These are phyloP conservation scores for Actinostola sp. DNA, from an alignment of 92 coral and sea anemone genomes.

Conservation along the genomic window DNA sequence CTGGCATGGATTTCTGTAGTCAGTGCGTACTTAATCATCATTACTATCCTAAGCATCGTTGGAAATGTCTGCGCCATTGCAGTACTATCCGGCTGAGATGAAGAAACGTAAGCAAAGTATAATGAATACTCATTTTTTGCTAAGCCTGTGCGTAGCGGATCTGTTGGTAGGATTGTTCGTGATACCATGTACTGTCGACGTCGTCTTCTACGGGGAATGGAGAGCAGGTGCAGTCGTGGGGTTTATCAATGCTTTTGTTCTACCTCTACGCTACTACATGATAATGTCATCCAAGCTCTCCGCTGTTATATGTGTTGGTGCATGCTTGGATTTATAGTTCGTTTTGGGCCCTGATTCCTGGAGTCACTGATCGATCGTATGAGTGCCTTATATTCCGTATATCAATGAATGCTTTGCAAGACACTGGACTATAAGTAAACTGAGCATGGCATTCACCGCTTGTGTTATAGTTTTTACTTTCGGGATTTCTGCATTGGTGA, in stretches of 20 bases:
- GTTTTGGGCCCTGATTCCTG: slow-evolving; percentile 71
- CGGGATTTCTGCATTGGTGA: slow-evolving; percentile 45
- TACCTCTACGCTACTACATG: slow-evolving; percentile 45
- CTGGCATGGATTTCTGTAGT: not conserved
- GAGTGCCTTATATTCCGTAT: slow-evolving; percentile 72
- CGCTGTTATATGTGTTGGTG: slow-evolving; percentile 23
- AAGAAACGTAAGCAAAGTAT: slow-evolving; percentile 39
- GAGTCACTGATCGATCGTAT: slow-evolving; percentile 54
- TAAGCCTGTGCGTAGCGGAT: slow-evolving; percentile 70
- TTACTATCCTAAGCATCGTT: slow-evolving; percentile 43
- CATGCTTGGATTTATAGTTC: slow-evolving; percentile 60
- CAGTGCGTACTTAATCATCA: slow-evolving; percentile 24
- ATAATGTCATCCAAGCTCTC: slow-evolving; percentile 52
- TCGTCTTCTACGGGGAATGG: slow-evolving; percentile 61
- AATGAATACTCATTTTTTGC: slow-evolving; percentile 62
- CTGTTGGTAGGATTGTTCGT: slow-evolving; percentile 73
- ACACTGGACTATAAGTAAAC: slow-evolving; percentile 41
- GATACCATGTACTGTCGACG: slow-evolving; percentile 72
- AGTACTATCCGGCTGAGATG: slow-evolving; percentile 49
- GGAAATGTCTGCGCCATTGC: slow-evolving; percentile 65
- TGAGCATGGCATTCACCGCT: slow-evolving; percentile 35
- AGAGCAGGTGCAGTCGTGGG: slow-evolving; percentile 68
- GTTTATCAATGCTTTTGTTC: slow-evolving; percentile 54
- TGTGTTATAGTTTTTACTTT: slow-evolving; percentile 56
- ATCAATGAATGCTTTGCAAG: slow-evolving; percentile 53